Base-by-base conservation (phyloP, 2,113 vertebrate genomes). In the Entelurus aequoreus region DNA sequence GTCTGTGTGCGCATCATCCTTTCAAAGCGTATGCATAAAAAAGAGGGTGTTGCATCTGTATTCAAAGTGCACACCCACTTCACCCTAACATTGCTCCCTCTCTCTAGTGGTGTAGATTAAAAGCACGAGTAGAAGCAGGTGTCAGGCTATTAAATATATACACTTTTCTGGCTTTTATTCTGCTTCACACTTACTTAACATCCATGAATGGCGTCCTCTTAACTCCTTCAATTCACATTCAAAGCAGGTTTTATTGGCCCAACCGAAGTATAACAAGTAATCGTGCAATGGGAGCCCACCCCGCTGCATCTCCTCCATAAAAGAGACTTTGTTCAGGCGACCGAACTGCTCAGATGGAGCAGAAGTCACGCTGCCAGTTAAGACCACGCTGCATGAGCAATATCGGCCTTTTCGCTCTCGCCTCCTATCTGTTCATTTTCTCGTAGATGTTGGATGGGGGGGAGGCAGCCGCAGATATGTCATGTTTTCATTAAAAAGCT, bases 401-500 rank as follows among this genome's bases (percentile, higher is more conserved):
- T 71, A 66, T 79, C 70, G 62, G 69, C 65, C 68, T 63, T 71
- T 68, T 64, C 48, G 56, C 11, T 65, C 28, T 53, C 7, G 16
- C 40, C 60, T 60, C 65, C 40, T 72, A 52, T 35, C 14, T 63
- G 56, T 44, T 78, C 60, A 47, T 75, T 75, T 78, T 76, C 59
- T 55, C 53, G 61, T 65, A 68, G 58, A 48, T 7, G 71, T 13
- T 6, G 54, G 40, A 46, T 3, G 62, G 60, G 69, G 42, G 71
- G 76, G 76, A 62, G 63, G 77, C 55, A 73, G 69, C 68, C 3
- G 38, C 63, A 10, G 74, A 79, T 76, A 74, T 80, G 84, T 88
- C 84, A 84, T 87, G 79, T 86, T 88, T 89, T 90, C 89, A 90
- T 90, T 91, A 91, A 89, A 92, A 91, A 90, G 85, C 84, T 83